Evolutionary conservation across 2,797 vertebrate species (phyloP), one percentile per base, ranked within the genome.

Genomic region (Hippopotamyrus pictus): DNA sequence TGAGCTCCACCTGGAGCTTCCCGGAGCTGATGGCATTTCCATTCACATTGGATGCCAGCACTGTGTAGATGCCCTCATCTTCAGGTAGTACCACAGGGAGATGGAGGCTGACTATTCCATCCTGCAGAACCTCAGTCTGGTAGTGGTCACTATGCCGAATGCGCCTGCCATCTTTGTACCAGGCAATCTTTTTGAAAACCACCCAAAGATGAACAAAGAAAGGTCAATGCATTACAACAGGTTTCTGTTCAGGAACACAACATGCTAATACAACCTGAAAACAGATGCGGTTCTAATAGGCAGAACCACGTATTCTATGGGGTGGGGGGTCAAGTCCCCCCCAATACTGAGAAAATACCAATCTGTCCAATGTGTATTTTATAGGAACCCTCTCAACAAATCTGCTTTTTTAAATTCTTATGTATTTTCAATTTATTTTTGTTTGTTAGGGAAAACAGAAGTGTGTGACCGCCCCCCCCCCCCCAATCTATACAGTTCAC

Each of bases 151-250:
- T 95, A 0, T 96, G 94, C 44, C 91, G 95, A 92, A 99, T 97
- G 54, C 98, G 98, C 91, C 96, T 98, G 33, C 98, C 98, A 50
- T 99, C 98, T 96, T 99, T 99, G 94, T 97, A 99, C 98, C 98
- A 99, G 0, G 95, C 97, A 93, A 99, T 97, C 98, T 99, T 19
- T 88, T 29, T 87, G 89, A 11, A 91, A 53, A 54, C 7, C 12
- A 87, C 44, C 3, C 25, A 59, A 57, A 57, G 29, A 51, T 50
- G 83, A 85, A 50, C 4, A 5, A 48, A 85, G 22, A 51, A 44
- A 85, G 82, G 3, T 85, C 22, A 48, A 48, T 85, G 8, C 9
- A 85, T 50, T 46, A 82, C 37, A 82, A 1, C 8, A 17, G 50
- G 19, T 82, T 44, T 82, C 41, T 46, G 9, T 44, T 46, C 17